phyloP scores from a whole-genome alignment of 2,113 vertebrate genomes.

The Microtus richardsoni region DNA sequence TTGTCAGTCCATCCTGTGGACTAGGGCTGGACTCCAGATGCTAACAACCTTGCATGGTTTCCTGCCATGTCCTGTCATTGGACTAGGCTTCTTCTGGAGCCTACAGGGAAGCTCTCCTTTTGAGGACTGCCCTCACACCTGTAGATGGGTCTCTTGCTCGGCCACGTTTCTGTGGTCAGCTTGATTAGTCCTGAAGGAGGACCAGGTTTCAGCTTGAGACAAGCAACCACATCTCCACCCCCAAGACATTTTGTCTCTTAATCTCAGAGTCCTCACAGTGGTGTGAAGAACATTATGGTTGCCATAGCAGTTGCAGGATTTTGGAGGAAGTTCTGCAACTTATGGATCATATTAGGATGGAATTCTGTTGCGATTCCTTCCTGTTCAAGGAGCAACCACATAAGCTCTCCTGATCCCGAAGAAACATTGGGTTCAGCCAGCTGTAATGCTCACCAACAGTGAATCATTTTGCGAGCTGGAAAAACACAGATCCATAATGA shows the following conservation, averaged over 20 bases:
- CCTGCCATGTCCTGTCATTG: background rate
- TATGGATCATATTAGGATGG: background rate
- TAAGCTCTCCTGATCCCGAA: background rate
- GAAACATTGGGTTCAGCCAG: background rate
- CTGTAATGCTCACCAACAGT: background rate
- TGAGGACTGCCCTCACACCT: background rate
- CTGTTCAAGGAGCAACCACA: background rate
- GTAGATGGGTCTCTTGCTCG: background rate
- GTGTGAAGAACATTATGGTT: too few species aligned
- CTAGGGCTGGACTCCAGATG: background rate
- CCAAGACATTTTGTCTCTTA: background rate
- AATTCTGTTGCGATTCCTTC: background rate
- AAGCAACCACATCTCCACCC: background rate
- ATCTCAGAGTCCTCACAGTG: background rate
- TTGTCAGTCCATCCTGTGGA: background rate
- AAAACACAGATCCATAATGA: fast-evolving
- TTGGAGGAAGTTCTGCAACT: background rate
- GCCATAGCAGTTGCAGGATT: background rate
- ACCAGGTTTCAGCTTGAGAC: background rate
- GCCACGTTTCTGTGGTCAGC: background rate
- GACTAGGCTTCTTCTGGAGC: background rate
- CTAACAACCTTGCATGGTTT: background rate
- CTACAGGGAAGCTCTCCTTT: background rate
- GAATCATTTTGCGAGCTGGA: fast-evolving
- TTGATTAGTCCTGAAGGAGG: background rate